Conservation (phyloP, 2,888 invertebrate genomes). For the Drosophila dives region DNA sequence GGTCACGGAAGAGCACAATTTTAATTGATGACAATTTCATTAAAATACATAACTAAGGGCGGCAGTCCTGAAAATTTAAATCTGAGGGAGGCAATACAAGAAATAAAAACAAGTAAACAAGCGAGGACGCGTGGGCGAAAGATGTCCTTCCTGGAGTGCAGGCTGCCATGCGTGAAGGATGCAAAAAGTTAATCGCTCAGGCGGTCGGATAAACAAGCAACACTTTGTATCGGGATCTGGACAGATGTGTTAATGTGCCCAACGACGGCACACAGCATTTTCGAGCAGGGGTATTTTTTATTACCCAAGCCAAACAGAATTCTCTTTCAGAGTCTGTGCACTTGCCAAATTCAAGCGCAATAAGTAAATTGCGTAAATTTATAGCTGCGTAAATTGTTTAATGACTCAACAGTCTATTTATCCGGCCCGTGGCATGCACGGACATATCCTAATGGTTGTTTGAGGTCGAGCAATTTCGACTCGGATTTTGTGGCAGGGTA, state of each 20-base stretch:
- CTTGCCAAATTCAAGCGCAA: conserved; percentile 49
- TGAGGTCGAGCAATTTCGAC: conserved; percentile 35
- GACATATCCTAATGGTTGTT: conserved; percentile 68
- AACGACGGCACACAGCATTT: conserved; percentile 6
- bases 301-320: conserved; percentile 53
- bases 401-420: conserved; percentile 79
- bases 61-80: conserved; percentile 53
- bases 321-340: conserved; percentile 31
- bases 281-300: conserved; percentile 72
- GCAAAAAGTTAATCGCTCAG: conserved; percentile 82
- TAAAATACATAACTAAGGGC: conserved; percentile 63
- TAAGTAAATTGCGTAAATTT: conserved; percentile 83
- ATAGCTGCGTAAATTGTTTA: conserved; percentile 80
- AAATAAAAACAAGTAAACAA: conserved; percentile 65
- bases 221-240: conserved; percentile 66
- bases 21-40: conserved; percentile 84
- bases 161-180: conserved; percentile 71
- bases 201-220: conserved; percentile 70
- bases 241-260: conserved; percentile 75
- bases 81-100: conserved; percentile 9
- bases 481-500: conserved; percentile 8
- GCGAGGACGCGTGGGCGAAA: conserved; percentile 54
- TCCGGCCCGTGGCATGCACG: conserved; percentile 55
- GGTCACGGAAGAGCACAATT: conserved; percentile 72
- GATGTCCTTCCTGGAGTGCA: conserved; percentile 21